Evolutionary conservation across 1,140 invertebrate species (phyloP), one percentile per base, ranked within the genome.

Genomic region (Lepidurus arcticus): DNA sequence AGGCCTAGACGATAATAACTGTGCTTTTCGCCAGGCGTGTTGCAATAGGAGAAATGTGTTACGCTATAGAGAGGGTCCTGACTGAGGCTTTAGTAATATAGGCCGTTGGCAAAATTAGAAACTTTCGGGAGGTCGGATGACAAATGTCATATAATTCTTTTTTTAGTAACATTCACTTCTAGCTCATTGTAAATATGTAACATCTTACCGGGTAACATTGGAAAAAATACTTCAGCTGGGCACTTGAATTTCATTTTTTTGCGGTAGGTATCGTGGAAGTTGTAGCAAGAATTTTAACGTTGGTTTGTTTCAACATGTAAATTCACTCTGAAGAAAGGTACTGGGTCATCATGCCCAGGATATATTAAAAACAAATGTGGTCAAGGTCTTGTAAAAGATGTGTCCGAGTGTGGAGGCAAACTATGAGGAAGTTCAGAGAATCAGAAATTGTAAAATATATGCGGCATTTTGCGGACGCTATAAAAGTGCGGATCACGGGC

Each of bases 1-100:
- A 65, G 53, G 53, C 53, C 53, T 65, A 65, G 2, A 34, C 16
- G 53, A 65, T 65, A 65, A 65, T 65, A 65, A 65, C 53, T 65
- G 21, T 13, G 53, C 53, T 65, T n/a, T 7, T 65, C 6, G 53
- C 34, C 34, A 21, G n/a, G 53, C 21, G 53, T 21, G 16, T 65
- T 65, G 53, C 21, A 65, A 65, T 16, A 65, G 53, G 53, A 65
- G n/a, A 65, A 65, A 16, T 21, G 7, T 65, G 16, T n/a, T 65
- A 21, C 16, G 16, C 10, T 9, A n/a, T 65, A 13, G 53, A 10
- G 53, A 21, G 13, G 8, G 8, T 21, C 21, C 53, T 34, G 34
- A 34, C 6, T 65, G 53, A 11, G 53, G 53, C 21, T 65, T 47
- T 65, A 34, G 34, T 34, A 34, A 34, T 65, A 21, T 65, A 65